Evolutionary conservation across 1,140 invertebrate species (phyloP).

Genomic region (Anastrepha obliqua): DNA sequence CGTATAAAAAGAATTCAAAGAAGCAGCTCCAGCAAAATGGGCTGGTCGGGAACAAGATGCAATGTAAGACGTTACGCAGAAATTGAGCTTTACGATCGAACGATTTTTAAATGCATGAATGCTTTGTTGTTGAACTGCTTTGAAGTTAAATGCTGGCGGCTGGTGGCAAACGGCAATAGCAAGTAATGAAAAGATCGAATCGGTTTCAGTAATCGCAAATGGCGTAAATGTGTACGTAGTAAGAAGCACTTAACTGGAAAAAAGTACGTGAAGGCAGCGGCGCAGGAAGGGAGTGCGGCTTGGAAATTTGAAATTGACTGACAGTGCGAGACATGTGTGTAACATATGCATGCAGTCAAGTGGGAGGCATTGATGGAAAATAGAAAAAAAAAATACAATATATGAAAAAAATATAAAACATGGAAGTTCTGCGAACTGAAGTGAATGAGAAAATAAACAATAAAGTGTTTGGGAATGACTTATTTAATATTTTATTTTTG

Average conservation of each 20-base stretch:
- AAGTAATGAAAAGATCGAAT: not conserved
- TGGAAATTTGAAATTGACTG: not conserved
- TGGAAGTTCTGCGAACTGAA: no score
- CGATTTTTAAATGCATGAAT: conserved; percentile 24
- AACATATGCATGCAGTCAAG: not conserved
- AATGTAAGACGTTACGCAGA: not conserved
- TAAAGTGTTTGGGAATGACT: not conserved
- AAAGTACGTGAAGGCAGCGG: not conserved
- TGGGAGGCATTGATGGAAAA: not conserved
- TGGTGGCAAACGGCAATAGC: conserved; percentile 2
- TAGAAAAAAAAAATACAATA: not conserved
- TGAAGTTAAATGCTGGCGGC: not conserved
- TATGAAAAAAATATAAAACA: not conserved
- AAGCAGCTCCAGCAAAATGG: not conserved
- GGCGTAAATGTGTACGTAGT: not conserved
- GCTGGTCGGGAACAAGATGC: no score
- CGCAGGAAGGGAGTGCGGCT: not conserved
- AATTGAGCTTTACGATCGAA: conserved; percentile 15
- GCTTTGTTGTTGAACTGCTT: conserved; percentile 14
- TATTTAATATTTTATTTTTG: no score
- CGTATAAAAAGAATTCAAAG: not conserved
- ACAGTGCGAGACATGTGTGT: conserved; percentile 5
- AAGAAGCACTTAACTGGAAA: conserved; percentile 43
- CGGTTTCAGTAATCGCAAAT: not conserved
- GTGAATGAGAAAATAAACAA: not conserved